These are phyloP conservation scores for Tetrax tetrax DNA, from an alignment of 2,113 vertebrate species.

Conservation along the genomic window DNA sequence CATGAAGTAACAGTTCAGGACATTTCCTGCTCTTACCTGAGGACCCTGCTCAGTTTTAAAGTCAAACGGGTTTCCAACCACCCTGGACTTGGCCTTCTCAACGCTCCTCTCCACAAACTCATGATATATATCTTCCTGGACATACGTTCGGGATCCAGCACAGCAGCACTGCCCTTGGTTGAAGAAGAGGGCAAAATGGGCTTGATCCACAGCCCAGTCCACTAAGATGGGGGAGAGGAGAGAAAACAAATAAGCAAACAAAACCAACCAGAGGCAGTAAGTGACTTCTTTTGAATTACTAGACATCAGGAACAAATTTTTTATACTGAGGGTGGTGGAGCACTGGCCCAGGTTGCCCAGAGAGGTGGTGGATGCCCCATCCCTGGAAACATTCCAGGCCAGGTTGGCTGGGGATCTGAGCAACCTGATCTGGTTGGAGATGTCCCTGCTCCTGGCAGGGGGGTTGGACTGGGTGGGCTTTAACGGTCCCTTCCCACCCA, in stretches of 20 bases:
- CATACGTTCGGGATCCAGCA: constrained; percentile 90
- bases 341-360: no score
- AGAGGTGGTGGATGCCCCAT: no score
- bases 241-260: background rate
- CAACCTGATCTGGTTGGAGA: no score
- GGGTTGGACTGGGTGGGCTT: no score
- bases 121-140: constrained; percentile 89
- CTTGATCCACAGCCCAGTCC: constrained; percentile 93
- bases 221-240: constrained; percentile 71
- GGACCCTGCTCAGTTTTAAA: constrained; percentile 92
- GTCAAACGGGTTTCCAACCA: constrained; percentile 94
- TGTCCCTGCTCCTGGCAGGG: no score
- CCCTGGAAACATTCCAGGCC: no score
- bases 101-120: constrained; percentile 92
- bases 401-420: no score
- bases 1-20: background rate
- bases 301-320: no score
- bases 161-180: constrained; percentile 99
- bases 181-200: constrained; percentile 95
- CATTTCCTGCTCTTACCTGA: constrained; percentile 78
- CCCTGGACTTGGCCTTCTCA: constrained; percentile 83
- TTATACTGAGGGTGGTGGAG: no score
- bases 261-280: background rate
- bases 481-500: no score
- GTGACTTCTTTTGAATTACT: background rate